These are phyloP conservation scores for Schizothorax lantsangensis DNA, from an alignment of 2,797 vertebrate species.

Conservation along the genomic window DNA sequence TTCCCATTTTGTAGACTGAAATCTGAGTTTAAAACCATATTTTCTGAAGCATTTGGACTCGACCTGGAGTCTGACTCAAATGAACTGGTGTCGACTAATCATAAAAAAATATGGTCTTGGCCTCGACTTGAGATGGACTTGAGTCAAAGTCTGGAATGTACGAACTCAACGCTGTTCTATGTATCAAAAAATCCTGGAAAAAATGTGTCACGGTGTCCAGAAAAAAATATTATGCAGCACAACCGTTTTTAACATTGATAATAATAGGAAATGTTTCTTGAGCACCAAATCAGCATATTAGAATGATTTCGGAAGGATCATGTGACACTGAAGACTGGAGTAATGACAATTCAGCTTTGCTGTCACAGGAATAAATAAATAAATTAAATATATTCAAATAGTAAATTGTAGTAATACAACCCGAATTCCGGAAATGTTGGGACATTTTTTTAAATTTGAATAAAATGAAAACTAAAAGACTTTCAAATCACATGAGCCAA, in stretches of 20 bases:
- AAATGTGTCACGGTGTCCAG: background rate
- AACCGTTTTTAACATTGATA: background rate
- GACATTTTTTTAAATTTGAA: no score
- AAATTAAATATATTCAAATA: background rate
- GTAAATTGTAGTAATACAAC: background rate
- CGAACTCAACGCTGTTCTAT: background rate
- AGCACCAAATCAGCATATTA: background rate
- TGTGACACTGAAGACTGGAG: background rate
- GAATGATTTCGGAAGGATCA: background rate
- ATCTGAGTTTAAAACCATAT: background rate
- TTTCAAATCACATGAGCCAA: no score
- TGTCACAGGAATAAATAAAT: background rate
- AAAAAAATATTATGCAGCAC: background rate
- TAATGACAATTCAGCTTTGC: background rate
- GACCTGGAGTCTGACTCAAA: background rate
- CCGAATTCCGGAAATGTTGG: no score
- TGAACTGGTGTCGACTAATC: background rate
- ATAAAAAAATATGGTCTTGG: background rate
- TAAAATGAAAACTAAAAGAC: no score
- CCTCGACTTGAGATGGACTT: background rate
- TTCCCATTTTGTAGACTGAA: background rate
- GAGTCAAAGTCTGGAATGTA: background rate
- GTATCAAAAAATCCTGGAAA: background rate
- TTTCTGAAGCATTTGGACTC: background rate
- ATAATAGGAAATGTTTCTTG: background rate